These are phyloP conservation scores for Synanthedon myopaeformis DNA, from an alignment of 2,888 invertebrate species.

Conservation along the genomic window DNA sequence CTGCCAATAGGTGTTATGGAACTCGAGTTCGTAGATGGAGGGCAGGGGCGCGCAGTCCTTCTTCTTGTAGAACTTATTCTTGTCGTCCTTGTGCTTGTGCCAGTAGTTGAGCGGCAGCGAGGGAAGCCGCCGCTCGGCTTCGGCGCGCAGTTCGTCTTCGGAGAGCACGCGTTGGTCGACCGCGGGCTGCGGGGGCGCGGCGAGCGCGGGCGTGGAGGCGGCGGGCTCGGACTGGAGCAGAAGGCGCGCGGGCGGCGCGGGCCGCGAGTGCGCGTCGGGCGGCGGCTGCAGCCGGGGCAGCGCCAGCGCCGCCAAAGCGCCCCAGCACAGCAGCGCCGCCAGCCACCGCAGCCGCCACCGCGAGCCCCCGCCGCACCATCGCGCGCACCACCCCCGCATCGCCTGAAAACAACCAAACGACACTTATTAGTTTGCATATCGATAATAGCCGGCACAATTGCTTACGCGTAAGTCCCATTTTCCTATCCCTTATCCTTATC, in stretches of 20 bases:
- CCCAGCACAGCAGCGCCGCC: conserved; percentile 53
- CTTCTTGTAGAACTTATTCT: conserved; percentile 74
- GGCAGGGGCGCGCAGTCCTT: conserved; percentile 87
- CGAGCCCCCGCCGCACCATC: conserved; percentile 30
- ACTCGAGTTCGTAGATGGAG: conserved; percentile 89
- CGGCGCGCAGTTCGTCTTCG: conserved; percentile 81
- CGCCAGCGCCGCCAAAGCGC: conserved; percentile 40
- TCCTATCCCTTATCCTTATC: no score
- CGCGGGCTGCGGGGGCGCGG: conserved; percentile 24
- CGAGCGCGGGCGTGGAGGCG: conserved; percentile 14
- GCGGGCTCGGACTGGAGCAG: conserved; percentile 19
- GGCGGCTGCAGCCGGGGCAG: conserved; percentile 39
- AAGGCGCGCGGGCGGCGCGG: conserved; percentile 15
- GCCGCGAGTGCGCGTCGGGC: conserved; percentile 13
- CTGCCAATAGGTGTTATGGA: conserved; percentile 95
- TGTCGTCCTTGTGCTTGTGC: conserved; percentile 85
- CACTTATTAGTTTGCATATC: no score
- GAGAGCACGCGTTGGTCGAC: conserved; percentile 50
- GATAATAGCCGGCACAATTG: no score
- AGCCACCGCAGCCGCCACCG: conserved; percentile 49
- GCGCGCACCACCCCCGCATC: conserved; percentile 48
- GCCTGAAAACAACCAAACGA: conserved; percentile 25
- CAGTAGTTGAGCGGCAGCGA: conserved; percentile 89
- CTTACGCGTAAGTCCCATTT: no score
- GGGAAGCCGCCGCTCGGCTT: conserved; percentile 83